Base-by-base conservation (phyloP, 2,113 vertebrate species). In the Myrmecobius fasciatus region DNA sequence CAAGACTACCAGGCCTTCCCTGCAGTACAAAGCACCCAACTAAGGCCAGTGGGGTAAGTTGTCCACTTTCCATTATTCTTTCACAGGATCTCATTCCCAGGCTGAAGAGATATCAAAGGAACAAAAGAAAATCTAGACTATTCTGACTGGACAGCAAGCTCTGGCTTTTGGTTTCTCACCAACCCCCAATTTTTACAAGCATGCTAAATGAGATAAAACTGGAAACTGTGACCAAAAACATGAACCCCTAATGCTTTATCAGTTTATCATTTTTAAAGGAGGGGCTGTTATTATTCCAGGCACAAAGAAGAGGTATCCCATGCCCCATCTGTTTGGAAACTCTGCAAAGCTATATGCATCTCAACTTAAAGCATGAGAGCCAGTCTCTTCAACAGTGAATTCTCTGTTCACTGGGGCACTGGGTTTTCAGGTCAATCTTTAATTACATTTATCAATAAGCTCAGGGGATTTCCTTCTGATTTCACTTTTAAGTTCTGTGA, bases 51-150 rank as follows among this genome's bases (percentile, higher is more conserved):
- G 75, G 91, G 97, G 93, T 1, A 96, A 96, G 92, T 96, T 94
- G 98, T 97, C 96, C 94, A 98, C 96, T 95, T 98, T 97, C 96
- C 96, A 93, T 94, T 93, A 53, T 98, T 98, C 97, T 97, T 92
- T 92, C 53, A 47, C 49, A 0, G 2, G 6, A 89, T 5, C n/a
- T 83, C n/a, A 83, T 95, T 94, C 89, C 52, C 11, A 92, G 96
- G 96, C 98, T 97, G 98, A 92, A 98, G 91, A 52, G 96, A 98
- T 96, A 98, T 97, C 92, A 89, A 83, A 0, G 54, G 95, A 95
- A 97, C 97, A 97, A 98, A 95, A 97, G 97, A 98, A 97, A 96
- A 96, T 89, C 47, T 49, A 93, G 97, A 89, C 95, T 95, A 97
- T 98, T 98, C 98, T 98, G 90, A 53, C 93, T 0, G 0, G 91